A percentile compares a stretch with the other conserved stretches of the same genome.
phyloP scores from a whole-genome alignment of 2,888 invertebrate species.

The Periphyllus acericola region DNA sequence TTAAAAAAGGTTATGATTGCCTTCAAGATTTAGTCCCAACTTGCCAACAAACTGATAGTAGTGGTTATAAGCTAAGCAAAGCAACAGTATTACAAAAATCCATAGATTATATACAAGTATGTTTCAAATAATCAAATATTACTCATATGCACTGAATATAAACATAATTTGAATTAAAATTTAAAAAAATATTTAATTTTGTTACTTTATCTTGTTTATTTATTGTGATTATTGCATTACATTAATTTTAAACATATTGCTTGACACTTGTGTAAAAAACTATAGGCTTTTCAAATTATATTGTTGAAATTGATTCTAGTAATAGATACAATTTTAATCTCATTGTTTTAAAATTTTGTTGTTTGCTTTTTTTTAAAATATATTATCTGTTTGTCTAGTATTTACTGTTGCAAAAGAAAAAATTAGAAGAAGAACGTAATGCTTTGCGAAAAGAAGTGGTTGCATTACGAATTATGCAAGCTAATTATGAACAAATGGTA shows the following conservation, averaged over 20 bases:
- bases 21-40: slow-evolving; percentile 92
- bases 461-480: slow-evolving; percentile 92
- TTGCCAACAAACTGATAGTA: slow-evolving; percentile 91
- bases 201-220: too few species aligned
- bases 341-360: neutral
- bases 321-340: too few species aligned
- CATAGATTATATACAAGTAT: slow-evolving; percentile 81
- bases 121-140: neutral
- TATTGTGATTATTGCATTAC: too few species aligned
- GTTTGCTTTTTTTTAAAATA: neutral
- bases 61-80: slow-evolving; percentile 94
- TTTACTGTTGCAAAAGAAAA: slow-evolving; percentile 88
- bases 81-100: slow-evolving; percentile 95
- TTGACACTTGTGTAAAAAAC: too few species aligned
- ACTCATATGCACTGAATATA: too few species aligned
- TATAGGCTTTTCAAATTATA: too few species aligned
- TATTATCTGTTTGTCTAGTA: slow-evolving; percentile 72
- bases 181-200: too few species aligned
- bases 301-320: too few species aligned
- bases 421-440: slow-evolving; percentile 94
- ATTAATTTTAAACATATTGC: too few species aligned
- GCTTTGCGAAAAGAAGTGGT: slow-evolving; percentile 90
- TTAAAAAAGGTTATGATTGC: slow-evolving; percentile 96
- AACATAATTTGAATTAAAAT: too few species aligned
- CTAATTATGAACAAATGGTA: slow-evolving; percentile 95